A percentile compares a stretch with the other conserved stretches of the same genome.
Conservation (phyloP, 2,888 invertebrate genomes). For the Drosophila cognata region DNA sequence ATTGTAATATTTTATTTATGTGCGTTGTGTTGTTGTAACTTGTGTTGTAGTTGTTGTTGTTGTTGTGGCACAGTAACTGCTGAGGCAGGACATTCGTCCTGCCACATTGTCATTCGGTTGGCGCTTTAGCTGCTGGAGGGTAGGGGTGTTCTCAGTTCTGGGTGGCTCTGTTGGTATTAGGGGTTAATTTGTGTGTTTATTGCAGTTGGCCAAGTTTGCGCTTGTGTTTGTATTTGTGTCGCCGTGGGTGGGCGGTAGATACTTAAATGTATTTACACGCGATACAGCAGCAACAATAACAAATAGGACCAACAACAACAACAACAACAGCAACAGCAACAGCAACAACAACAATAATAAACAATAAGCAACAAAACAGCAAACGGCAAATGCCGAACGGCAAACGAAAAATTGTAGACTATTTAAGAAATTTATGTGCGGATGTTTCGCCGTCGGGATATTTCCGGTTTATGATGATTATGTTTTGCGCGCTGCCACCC, state of each 20-base stretch:
- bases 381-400: constrained; percentile 65
- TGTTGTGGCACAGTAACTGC: constrained; percentile 37
- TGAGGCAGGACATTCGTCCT: constrained; percentile 49
- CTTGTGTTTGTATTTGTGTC: constrained; percentile 44
- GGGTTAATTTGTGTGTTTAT: constrained; percentile 81
- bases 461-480: constrained; percentile 82
- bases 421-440: constrained; percentile 82
- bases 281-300: constrained; percentile 44
- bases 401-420: constrained; percentile 76
- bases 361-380: constrained; percentile 28
- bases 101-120: constrained; percentile 48
- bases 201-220: constrained; percentile 76
- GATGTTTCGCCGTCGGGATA: constrained; percentile 81
- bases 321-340: background rate
- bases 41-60: constrained; percentile 19
- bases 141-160: background rate
- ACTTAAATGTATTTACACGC: constrained; percentile 78
- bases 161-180: constrained; percentile 64
- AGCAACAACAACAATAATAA: constrained; percentile 36
- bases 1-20: constrained; percentile 81
- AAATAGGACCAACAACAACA: constrained; percentile 8
- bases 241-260: constrained; percentile 54
- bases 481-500: constrained; percentile 64
- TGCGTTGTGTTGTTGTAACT: constrained; percentile 40
- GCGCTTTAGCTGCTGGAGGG: background rate